These are phyloP conservation scores for Etheostoma nigrum DNA, from an alignment of 2,797 vertebrate genomes.

Conservation along the genomic window DNA sequence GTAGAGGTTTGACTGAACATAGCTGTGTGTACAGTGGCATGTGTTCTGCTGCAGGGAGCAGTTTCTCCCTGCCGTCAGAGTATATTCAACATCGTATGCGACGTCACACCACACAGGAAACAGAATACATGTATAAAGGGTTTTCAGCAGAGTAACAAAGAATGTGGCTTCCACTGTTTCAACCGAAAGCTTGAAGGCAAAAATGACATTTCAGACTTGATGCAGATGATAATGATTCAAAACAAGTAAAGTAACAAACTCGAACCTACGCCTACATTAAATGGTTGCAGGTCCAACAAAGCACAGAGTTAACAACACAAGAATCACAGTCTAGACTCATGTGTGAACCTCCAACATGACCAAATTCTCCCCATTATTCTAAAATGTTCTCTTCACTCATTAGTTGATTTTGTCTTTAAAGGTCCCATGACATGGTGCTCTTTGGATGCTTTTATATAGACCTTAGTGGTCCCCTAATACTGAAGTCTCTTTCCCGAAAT, in stretches of 20 bases:
- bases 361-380: background rate
- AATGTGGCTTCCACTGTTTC: conserved; percentile 13
- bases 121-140: conserved; percentile 44
- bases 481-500: too few species aligned
- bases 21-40: conserved; percentile 46
- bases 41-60: conserved; percentile 61
- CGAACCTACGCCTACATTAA: background rate
- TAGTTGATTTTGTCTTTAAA: background rate
- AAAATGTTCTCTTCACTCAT: background rate
- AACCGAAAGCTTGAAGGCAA: conserved; percentile 35
- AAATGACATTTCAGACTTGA: conserved; percentile 6
- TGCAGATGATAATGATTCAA: background rate
- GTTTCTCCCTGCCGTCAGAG: conserved; percentile 38
- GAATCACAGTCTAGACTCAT: background rate
- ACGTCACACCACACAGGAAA: conserved; percentile 5
- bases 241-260: background rate
- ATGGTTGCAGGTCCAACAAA: conserved; percentile 35
- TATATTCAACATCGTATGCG: conserved; percentile 3
- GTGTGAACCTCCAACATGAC: conserved; percentile 4
- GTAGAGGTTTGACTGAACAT: conserved; percentile 1
- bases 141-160: conserved; percentile 38
- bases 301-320: background rate
- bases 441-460: too few species aligned
- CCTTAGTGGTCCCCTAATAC: too few species aligned
- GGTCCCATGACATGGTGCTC: too few species aligned